These are phyloP conservation scores for Heliopora coerulea DNA, from an alignment of 92 coral and sea anemone species.

Conservation along the genomic window DNA sequence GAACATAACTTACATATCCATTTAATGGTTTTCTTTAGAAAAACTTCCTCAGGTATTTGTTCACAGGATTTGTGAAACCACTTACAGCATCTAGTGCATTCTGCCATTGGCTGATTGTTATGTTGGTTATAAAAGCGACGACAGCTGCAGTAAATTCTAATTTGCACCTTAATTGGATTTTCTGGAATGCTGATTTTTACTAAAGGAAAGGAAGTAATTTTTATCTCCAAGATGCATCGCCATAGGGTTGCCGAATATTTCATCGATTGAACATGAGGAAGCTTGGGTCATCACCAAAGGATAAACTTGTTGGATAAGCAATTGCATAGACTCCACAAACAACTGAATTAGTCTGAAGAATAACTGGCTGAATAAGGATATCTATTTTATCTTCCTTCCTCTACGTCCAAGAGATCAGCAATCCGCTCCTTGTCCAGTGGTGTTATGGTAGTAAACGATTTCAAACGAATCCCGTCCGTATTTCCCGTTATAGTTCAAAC, in stretches of 20 bases:
- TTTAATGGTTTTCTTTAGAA: constrained; percentile 14
- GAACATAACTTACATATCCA: constrained; percentile 44
- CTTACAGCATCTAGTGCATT: constrained; percentile 42
- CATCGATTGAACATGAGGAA: constrained; percentile 40
- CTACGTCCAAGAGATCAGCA: constrained; percentile 19
- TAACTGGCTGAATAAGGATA: constrained; percentile 33
- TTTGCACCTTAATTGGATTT: constrained; percentile 8
- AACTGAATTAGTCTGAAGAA: constrained; percentile 34
- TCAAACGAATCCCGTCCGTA: too few species aligned
- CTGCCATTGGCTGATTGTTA: constrained; percentile 46
- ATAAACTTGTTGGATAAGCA: constrained; percentile 44
- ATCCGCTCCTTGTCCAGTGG: constrained; percentile 33
- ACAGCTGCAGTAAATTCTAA: constrained; percentile 48
- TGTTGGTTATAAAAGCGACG: constrained; percentile 28
- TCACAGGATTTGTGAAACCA: constrained; percentile 49
- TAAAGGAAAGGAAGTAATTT: constrained; percentile 32
- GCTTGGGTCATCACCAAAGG: constrained; percentile 30
- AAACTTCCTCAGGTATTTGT: constrained; percentile 45
- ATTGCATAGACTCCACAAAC: constrained; percentile 48
- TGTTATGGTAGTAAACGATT: constrained; percentile 13
- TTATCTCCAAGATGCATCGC: constrained; percentile 6
- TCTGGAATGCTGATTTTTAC: not conserved
- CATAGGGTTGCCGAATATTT: constrained; percentile 35
- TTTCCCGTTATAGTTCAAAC: too few species aligned
- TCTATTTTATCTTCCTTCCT: constrained; percentile 23